Conservation (phyloP, 1,140 invertebrate genomes). For the Scylla paramamosain region DNA sequence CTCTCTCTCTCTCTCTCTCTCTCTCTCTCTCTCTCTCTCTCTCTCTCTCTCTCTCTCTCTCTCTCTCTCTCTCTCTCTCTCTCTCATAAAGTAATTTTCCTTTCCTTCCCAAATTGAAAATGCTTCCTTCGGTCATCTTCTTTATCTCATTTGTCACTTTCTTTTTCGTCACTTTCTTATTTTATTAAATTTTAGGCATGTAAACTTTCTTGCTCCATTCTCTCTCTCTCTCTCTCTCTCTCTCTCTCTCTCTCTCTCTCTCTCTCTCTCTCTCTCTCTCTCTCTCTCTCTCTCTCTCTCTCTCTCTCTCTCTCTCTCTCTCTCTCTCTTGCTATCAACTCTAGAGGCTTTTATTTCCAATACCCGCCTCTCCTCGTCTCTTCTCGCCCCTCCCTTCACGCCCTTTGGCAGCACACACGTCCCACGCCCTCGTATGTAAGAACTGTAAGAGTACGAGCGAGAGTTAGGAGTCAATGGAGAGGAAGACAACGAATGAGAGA, state of each 20-base stretch:
- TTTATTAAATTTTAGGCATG: no score
- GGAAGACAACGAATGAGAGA: conserved; percentile 25
- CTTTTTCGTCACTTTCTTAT: not conserved
- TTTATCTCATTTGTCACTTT: not conserved
- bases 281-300: not conserved
- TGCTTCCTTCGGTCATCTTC: not conserved
- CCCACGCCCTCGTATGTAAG: not conserved
- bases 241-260: not conserved
- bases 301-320: not conserved
- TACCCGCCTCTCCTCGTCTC: not conserved
- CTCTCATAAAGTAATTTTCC: not conserved
- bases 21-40: no score
- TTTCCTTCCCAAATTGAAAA: not conserved
- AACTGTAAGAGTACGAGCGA: not conserved
- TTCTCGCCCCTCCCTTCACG: not conserved
- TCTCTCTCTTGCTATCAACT: not conserved
- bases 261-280: not conserved
- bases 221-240: not conserved
- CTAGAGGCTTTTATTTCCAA: not conserved
- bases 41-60: no score
- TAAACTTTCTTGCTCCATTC: no score
- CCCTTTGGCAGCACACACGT: not conserved
- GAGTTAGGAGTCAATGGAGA: not conserved
- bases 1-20: no score
- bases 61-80: conserved; percentile 32